These are phyloP conservation scores for Atractosteus spatula DNA, from an alignment of 2,113 vertebrate genomes.

Conservation along the genomic window DNA sequence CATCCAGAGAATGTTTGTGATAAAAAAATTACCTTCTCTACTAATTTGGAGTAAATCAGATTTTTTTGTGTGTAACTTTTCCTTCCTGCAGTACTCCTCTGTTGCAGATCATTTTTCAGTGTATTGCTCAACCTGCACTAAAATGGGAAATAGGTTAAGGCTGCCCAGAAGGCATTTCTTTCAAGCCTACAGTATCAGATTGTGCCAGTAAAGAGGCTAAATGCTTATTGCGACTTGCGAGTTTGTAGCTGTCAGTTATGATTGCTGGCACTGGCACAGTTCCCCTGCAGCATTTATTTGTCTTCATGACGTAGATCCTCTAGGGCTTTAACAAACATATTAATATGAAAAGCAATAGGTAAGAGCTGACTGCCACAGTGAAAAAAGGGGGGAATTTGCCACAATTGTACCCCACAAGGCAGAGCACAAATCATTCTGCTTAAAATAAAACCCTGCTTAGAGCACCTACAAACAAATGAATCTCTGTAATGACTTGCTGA, in stretches of 20 bases:
- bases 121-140: neutral
- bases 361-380: neutral
- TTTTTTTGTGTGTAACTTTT: neutral
- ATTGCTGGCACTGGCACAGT: conserved; percentile 27
- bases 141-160: conserved; percentile 26
- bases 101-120: neutral
- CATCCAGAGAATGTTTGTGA: too few relatives aligned
- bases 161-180: conserved; percentile 25
- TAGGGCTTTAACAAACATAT: neutral
- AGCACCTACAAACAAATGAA: neutral
- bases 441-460: conserved; percentile 10
- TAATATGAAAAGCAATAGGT: neutral
- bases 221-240: conserved; percentile 17
- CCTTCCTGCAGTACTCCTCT: neutral
- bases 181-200: conserved; percentile 31
- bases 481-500: conserved; percentile 10
- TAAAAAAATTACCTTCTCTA: too few relatives aligned
- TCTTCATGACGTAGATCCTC: neutral
- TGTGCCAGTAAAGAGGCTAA: conserved; percentile 34
- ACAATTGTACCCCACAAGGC: conserved; percentile 8
- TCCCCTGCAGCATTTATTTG: conserved; percentile 30
- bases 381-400: neutral
- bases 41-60: too few relatives aligned
- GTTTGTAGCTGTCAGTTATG: conserved; percentile 32
- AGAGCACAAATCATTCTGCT: conserved; percentile 19